phyloP scores from a whole-genome alignment of 1,140 invertebrate species.

The Dysdera silvatica region DNA sequence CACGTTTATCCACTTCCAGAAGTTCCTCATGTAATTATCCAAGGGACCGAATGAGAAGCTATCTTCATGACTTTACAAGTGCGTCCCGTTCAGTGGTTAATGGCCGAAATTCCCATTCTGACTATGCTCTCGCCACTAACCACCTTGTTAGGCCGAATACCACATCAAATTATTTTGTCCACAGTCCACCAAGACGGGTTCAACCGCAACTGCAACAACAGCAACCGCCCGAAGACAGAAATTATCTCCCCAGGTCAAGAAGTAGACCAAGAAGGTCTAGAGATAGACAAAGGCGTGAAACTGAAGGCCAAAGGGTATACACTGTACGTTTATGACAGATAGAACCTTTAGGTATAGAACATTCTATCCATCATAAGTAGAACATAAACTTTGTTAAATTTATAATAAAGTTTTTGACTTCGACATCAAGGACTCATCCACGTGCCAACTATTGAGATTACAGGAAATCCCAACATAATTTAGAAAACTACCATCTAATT shows the following conservation, averaged over 20 bases:
- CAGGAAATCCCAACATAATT: no score
- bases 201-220: no score
- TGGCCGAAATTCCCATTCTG: no score
- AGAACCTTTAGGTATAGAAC: no score
- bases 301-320: slow-evolving; percentile 7
- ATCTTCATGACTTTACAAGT: slow-evolving; percentile 11
- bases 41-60: slow-evolving; percentile 22
- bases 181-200: slow-evolving; percentile 7
- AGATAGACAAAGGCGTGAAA: slow-evolving; percentile 7
- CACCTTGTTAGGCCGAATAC: neutral
- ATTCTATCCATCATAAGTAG: no score
- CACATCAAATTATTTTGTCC: slow-evolving; percentile 4
- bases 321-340: slow-evolving; percentile 26
- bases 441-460: no score
- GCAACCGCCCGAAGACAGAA: slow-evolving; percentile 6
- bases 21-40: slow-evolving; percentile 15
- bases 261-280: slow-evolving; percentile 5
- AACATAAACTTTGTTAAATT: no score
- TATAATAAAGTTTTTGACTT: no score
- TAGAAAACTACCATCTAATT: no score
- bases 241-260: neutral
- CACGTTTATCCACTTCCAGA: neutral
- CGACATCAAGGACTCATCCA: no score
- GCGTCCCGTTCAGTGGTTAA: neutral
- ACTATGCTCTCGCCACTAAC: no score